phyloP scores from a whole-genome alignment of 2,797 vertebrate genomes.

The Falco biarmicus region DNA sequence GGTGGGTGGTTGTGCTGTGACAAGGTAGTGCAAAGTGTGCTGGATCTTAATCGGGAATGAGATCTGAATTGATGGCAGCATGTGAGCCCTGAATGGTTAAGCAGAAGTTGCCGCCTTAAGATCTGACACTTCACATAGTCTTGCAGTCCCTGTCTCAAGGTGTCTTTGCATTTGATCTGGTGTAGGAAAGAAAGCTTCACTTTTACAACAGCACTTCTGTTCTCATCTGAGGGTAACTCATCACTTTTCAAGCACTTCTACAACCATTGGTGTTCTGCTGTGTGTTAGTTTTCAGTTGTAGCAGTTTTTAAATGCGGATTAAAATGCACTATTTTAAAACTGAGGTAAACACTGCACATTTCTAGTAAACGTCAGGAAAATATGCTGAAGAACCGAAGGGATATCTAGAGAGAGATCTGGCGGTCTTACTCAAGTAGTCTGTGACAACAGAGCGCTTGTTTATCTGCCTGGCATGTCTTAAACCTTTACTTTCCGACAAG shows the following conservation, averaged over 20 bases:
- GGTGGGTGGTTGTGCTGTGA: neutral
- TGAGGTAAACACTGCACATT: neutral
- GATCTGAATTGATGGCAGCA: slow-evolving; percentile 34
- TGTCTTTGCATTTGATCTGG: neutral
- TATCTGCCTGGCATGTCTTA: neutral
- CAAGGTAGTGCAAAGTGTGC: neutral
- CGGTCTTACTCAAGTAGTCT: neutral
- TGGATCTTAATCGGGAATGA: neutral
- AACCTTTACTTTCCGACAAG: neutral
- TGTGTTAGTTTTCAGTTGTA: neutral
- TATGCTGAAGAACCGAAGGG: neutral
- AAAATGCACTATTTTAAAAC: neutral
- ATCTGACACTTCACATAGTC: neutral
- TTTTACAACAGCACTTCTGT: neutral
- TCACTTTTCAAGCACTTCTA: neutral
- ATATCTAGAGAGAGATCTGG: neutral
- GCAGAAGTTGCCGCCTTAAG: neutral
- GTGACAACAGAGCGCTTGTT: neutral
- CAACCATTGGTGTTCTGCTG: neutral
- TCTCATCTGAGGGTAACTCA: neutral
- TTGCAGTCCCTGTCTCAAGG: neutral
- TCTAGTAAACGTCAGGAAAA: neutral
- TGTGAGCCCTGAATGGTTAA: neutral
- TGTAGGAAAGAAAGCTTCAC: neutral
- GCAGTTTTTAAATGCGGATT: neutral